Percentiles rank a stretch among this genome's conserved stretches.
These are phyloP conservation scores for Eumaeus atala DNA, from an alignment of 1,140 invertebrate species.

Conservation along the genomic window DNA sequence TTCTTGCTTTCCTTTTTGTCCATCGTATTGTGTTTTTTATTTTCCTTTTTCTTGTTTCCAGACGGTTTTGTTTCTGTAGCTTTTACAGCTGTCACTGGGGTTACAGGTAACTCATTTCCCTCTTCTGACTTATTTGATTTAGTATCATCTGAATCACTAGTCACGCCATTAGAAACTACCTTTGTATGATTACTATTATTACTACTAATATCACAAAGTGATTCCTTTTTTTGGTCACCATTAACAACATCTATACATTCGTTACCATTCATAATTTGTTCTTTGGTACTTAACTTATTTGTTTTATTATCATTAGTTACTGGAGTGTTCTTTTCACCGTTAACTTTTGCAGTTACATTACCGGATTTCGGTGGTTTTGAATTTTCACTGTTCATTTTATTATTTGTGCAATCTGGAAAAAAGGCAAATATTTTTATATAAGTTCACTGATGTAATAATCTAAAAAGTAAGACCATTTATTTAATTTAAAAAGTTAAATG, in stretches of 20 bases:
- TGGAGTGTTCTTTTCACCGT: constrained; percentile 43
- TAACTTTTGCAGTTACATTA: constrained; percentile 40
- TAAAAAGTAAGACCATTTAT: no score
- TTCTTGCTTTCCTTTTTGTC: constrained; percentile 53
- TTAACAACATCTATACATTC: constrained; percentile 51
- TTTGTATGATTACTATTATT: constrained; percentile 51
- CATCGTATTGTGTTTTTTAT: constrained; percentile 42
- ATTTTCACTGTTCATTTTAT: constrained; percentile 48
- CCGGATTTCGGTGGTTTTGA: constrained; percentile 39
- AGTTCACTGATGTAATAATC: no score
- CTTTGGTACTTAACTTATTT: constrained; percentile 61
- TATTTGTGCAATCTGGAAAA: constrained; percentile 53
- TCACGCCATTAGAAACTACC: constrained; percentile 67
- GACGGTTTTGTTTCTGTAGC: constrained; percentile 35
- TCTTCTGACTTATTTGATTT: constrained; percentile 59
- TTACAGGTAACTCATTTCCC: constrained; percentile 29
- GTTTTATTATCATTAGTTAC: constrained; percentile 45
- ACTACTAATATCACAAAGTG: constrained; percentile 72
- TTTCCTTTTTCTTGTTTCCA: constrained; percentile 51
- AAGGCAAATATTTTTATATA: constrained; percentile 13
- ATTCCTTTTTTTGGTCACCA: constrained; percentile 56
- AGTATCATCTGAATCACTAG: constrained; percentile 56
- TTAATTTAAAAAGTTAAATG: no score
- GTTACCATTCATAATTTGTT: constrained; percentile 59
- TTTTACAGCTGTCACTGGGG: constrained; percentile 32